Evolutionary conservation across 2,888 invertebrate species (phyloP).

Genomic region (Barypeithes pellucidus): DNA sequence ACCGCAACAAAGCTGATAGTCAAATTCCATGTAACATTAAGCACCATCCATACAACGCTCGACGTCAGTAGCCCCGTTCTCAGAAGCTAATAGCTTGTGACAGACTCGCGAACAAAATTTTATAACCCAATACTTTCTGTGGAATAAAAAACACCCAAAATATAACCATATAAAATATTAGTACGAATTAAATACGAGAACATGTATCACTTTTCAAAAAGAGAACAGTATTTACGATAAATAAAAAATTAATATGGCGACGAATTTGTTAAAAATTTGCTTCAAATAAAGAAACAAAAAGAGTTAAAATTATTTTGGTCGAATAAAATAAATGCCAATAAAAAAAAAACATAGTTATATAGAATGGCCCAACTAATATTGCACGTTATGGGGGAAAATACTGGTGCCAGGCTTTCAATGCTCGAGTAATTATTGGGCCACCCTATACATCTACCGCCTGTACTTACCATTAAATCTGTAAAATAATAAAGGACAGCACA

Average conservation of each 20-base stretch:
- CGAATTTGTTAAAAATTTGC: conserved; percentile 36
- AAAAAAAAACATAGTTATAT: background rate
- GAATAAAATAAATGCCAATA: conserved; percentile 15
- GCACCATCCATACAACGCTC: too few species aligned
- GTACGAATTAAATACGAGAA: conserved; percentile 19
- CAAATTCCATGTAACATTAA: too few species aligned
- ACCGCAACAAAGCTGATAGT: too few species aligned
- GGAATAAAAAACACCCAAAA: conserved; percentile 2
- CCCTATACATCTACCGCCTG: background rate
- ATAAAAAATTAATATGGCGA: conserved; percentile 51
- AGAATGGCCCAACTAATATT: background rate
- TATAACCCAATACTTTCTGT: background rate
- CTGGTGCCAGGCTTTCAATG: background rate
- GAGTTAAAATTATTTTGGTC: conserved; percentile 14
- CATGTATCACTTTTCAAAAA: conserved; percentile 24
- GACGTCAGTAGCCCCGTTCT: too few species aligned
- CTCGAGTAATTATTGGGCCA: background rate
- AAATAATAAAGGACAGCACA: background rate
- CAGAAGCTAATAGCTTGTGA: too few species aligned
- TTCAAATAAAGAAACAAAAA: conserved; percentile 11
- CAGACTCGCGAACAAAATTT: too few species aligned
- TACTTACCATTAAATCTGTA: background rate
- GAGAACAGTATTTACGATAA: conserved; percentile 24
- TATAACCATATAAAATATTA: conserved; percentile 30
- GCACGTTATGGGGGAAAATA: background rate